Base-by-base conservation (phyloP, 2,888 invertebrate genomes). In the Rambutsinella grinnellia region DNA sequence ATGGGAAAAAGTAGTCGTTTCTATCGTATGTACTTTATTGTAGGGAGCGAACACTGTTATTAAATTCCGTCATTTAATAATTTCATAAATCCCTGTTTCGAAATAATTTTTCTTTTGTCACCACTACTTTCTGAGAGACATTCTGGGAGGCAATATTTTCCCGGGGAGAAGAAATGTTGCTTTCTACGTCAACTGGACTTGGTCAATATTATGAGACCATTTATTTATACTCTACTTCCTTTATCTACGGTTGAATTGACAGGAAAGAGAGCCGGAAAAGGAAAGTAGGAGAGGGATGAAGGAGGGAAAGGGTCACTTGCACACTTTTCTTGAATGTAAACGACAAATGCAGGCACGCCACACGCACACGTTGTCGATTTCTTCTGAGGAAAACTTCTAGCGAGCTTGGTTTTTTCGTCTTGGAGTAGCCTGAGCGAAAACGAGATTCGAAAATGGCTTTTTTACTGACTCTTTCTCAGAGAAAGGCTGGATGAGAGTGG, bases 151-250 rank as follows among this genome's bases (percentile, higher is more conserved):
- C 13, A 13, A 44, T 44, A 44, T 44, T 44, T 44, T 13, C 44
- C 13, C 44, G 44, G 13, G 44, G n/a, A n/a, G n/a, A 65, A 72
- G 13, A 49, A 74, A 74, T 67, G 61, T 58, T 61, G 56, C 17
- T 62, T 27, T 66, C 66, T 57, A 74, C 67, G 53, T 54, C 67
- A 74, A 56, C 68, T 63, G 57, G 60, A 63, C 68, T 62, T 63
- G 62, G 68, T 62, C 75, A 68, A 75, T 75, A 75, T 68, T 75
- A 68, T 68, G 62, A 75, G 68, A 75, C 68, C 62, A 75, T 68
- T 75, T 75, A 63, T 75, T 62, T 75, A 74, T 74, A 75, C 66
- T 63, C 53, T 60, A 65, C 49, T 58, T 65, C 67, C 61, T 67
- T 74, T 67, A 67, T 66, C 60, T 74, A 57, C 51, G 51, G 17